Percentiles rank a stretch among this genome's conserved stretches.
These are phyloP conservation scores for Caenorhabditis zanzibari DNA, from an alignment of 2,888 invertebrate genomes.

Conservation along the genomic window DNA sequence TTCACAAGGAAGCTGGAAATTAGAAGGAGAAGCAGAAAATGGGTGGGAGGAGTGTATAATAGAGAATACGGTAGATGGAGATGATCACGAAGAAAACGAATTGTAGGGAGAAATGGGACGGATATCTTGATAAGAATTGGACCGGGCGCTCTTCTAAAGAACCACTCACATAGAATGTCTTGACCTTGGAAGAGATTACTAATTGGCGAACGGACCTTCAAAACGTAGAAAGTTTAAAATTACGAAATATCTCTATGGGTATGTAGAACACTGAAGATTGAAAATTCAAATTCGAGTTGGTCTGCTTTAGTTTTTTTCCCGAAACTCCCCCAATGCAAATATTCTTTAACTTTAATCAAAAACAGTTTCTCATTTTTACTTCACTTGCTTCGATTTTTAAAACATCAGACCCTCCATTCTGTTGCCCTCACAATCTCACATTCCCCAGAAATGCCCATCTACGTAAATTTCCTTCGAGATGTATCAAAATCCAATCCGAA, in stretches of 20 bases:
- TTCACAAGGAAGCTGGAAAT: conserved; percentile 9
- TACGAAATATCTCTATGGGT: too few species aligned
- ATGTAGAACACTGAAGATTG: too few species aligned
- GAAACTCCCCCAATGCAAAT: too few species aligned
- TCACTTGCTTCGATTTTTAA: too few species aligned
- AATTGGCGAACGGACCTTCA: too few species aligned
- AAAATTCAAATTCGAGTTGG: too few species aligned
- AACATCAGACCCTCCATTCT: not conserved
- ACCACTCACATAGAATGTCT: not conserved
- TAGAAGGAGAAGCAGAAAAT: not conserved
- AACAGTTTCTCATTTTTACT: too few species aligned
- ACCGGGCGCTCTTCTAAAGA: not conserved
- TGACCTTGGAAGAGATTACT: too few species aligned
- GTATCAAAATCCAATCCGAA: conserved; percentile 13
- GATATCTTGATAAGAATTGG: not conserved
- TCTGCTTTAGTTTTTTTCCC: too few species aligned
- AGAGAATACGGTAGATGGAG: not conserved
- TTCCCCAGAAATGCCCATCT: not conserved
- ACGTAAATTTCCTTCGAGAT: conserved; percentile 18
- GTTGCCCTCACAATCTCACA: not conserved
- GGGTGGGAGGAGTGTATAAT: conserved; percentile 5
- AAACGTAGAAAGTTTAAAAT: too few species aligned
- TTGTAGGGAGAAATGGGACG: not conserved
- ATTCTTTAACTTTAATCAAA: too few species aligned
- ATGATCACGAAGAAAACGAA: conserved; percentile 2